Base-by-base conservation (phyloP, 2,113 vertebrate species). In the Oncorhynchus tshawytscha region DNA sequence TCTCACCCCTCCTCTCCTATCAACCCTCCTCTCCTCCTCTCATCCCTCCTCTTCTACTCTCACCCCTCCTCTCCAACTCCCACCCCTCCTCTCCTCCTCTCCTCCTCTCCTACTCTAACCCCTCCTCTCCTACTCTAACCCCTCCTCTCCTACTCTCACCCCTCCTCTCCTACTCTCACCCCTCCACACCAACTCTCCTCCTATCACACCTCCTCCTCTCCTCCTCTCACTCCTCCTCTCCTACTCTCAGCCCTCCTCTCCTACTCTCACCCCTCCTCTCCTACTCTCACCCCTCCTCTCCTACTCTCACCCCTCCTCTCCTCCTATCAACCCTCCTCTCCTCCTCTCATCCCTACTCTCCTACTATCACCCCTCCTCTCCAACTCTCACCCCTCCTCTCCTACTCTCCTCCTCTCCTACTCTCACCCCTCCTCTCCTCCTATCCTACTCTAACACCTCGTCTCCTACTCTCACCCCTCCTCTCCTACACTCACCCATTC, bases 381-480 rank as follows among this genome's bases (percentile, higher is more conserved):
- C 27, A 3, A 3, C 25, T 25, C 25, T 25, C 27, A 27, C 27
- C 27, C 27, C 2, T 27, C 2, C 27, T 27, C 27, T 27, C 27
- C 27, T 27, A 3, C 24, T 24, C 24, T 24, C 24, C 24, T 24
- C 24, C 27, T 27, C 27, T 27, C 27, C 27, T 27, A 2, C 3
- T 25, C 1, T 25, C 25, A 25, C 25, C 25, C 25, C 25, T 25
- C 25, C 72, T n/a, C n/a, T 25, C 24, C 25, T 25, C n/a, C n/a
- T 25, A 25, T 3, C 64, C 81, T 81, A 4, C 79, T 57, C 51
- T 60, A 70, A 73, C 81, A 59, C 20, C 59, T 11, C 11, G n/a
- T 13, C 59, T 22, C 59, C 59, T 11, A 4, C 29, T 31, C 4
- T 20, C 3, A 0, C 3, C 3, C 20, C 29, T 48, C 31, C 22